Base-by-base conservation (phyloP, 2,888 invertebrate genomes). In the Biston stratarius region DNA sequence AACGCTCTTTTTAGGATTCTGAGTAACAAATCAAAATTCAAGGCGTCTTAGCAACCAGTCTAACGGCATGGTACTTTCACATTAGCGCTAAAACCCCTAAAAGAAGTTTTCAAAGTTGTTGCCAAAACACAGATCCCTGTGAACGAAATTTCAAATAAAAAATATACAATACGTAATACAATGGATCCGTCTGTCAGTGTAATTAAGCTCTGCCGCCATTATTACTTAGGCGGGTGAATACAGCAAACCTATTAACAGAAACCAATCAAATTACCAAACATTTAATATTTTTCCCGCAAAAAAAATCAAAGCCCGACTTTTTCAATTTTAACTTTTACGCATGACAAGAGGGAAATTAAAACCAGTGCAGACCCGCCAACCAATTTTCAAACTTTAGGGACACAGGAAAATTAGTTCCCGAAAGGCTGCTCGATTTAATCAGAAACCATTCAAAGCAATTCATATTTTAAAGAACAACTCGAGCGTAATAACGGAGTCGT, bases 401-500 rank as follows among this genome's bases (percentile, higher is more conserved):
- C 67, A 68, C 64, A 64, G 68, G 57, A 14, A 68, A 68, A 68
- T 68, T 64, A 64, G 68, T 68, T 68, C 52, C 60, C 53, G 60
- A 64, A 64, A 68, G 57, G 62, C 61, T 68, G 68, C 68, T 68
- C 68, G 53, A 68, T 68, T 68, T 68, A 68, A 68, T 68, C 68
- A 64, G 68, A 68, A 64, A 64, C 68, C 68, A 67, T 59, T 58
- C 53, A 67, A 67, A 67, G 67, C 62, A 59, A 62, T 67, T 62
- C 57, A 66, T 61, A 66, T 58, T 66, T 58, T 45, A 66, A 61
- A 66, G 61, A 66, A 61, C 61, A 66, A 66, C 56, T 61, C 56
- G 47, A 57, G 65, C 65, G 61, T 44, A 44, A 61, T 61, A 34
- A 51, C 61, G 15, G 53, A 33, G 42, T 7, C 9, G 34, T 51